These are phyloP conservation scores for Heloderma charlesbogerti DNA, from an alignment of 2,113 vertebrate genomes.

Conservation along the genomic window DNA sequence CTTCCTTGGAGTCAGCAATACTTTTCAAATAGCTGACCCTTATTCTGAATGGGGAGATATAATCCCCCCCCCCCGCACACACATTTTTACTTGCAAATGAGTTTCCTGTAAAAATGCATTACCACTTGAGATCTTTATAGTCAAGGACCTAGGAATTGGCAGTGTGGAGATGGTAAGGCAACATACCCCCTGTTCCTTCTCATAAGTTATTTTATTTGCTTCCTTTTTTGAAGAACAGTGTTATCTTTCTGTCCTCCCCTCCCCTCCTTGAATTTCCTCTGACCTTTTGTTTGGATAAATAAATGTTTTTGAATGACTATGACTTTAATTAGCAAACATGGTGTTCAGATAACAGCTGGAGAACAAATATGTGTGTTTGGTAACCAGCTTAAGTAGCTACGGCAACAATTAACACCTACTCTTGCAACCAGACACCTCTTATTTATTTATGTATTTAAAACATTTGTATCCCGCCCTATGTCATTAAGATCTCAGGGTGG, in stretches of 20 bases:
- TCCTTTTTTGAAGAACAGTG: conserved; percentile 38
- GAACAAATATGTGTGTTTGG: background rate
- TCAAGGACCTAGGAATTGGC: conserved; percentile 50
- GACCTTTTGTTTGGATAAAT: conserved; percentile 8
- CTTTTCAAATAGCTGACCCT: conserved; percentile 34
- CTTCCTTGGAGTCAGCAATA: conserved; percentile 50
- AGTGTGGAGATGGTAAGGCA: conserved; percentile 41
- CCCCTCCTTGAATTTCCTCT: conserved; percentile 3
- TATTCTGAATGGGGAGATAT: conserved; percentile 12
- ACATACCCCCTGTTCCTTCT: conserved; percentile 61
- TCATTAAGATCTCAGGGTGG: too few relatives aligned
- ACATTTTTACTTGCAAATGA: conserved; percentile 53
- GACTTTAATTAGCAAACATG: conserved; percentile 9
- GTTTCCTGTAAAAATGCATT: conserved; percentile 62
- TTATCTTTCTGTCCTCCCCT: background rate
- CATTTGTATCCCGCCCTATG: too few relatives aligned
- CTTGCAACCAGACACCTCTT: background rate
- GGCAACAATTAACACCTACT: background rate
- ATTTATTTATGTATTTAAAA: too few relatives aligned
- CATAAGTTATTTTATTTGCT: conserved; percentile 42
- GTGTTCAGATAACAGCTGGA: background rate
- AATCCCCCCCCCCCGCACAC: background rate
- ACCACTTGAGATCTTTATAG: conserved; percentile 60
- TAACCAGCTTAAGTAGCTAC: background rate
- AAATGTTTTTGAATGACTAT: background rate